Evolutionary conservation across 35 echinoderm and acorn worm genomes (phyloP).

Genomic region (Heliocidaris erythrogramma): DNA sequence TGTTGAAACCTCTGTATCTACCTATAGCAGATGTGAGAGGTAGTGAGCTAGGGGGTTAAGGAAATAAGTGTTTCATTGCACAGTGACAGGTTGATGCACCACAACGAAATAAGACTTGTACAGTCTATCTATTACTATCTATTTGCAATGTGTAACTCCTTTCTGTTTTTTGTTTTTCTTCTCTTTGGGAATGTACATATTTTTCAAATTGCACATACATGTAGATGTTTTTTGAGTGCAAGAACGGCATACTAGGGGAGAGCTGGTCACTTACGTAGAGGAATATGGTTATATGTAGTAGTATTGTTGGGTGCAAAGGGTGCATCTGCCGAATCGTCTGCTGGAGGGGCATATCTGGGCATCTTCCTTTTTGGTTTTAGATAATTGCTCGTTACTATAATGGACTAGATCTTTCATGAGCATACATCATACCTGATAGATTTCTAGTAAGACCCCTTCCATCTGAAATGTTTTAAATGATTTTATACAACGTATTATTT

Average conservation of each 20-base stretch:
- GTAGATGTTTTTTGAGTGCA: conserved; percentile 17
- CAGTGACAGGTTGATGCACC: neutral
- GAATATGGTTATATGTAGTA: conserved; percentile 5
- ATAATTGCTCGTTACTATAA: neutral
- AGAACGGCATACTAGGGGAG: neutral
- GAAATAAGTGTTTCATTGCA: neutral
- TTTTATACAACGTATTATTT: neutral
- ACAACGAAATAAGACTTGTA: conserved; percentile 17
- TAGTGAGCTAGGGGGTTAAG: neutral
- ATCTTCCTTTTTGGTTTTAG: neutral
- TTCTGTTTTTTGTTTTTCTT: conserved; percentile 7
- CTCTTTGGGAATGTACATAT: conserved; percentile 21
- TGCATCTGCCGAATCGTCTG: neutral
- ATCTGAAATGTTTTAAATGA: neutral
- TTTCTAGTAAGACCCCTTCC: neutral
- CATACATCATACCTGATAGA: neutral
- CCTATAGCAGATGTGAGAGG: neutral
- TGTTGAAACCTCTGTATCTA: neutral
- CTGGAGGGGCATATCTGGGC: neutral
- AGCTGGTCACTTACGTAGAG: neutral
- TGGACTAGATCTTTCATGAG: neutral
- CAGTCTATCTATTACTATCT: neutral
- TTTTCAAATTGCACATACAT: conserved; percentile 27
- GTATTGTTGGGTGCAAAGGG: conserved; percentile 5
- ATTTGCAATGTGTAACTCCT: neutral